phyloP scores from a whole-genome alignment of 2,113 vertebrate species.

The Pangasianodon gigas region DNA sequence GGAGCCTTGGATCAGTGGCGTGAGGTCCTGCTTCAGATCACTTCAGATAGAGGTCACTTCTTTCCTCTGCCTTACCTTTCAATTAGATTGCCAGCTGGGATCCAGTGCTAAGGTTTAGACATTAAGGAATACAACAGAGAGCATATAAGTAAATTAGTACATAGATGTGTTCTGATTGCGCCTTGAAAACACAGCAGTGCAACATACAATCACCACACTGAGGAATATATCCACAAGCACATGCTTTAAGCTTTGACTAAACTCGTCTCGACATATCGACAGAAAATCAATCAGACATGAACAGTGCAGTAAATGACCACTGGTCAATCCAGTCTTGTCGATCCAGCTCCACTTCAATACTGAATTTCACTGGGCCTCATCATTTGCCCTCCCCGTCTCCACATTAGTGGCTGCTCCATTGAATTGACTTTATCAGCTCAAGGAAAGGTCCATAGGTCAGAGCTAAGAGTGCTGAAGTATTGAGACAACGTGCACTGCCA shows the following conservation, averaged over 20 bases:
- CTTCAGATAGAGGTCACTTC: constrained; percentile 38
- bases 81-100: constrained; percentile 44
- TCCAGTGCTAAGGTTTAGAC: neutral
- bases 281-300: constrained; percentile 48
- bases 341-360: neutral
- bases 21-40: constrained; percentile 25
- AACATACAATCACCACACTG: neutral
- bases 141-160: neutral
- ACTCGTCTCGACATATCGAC: constrained; percentile 33
- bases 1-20: constrained; percentile 22
- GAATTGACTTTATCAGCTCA: neutral
- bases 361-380: neutral
- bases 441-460: neutral
- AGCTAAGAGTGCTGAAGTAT: neutral
- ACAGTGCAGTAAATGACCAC: neutral
- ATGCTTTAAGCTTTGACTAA: constrained; percentile 19
- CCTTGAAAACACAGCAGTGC: neutral
- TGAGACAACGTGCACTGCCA: neutral
- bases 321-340: neutral
- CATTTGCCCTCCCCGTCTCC: neutral
- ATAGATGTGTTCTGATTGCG: neutral
- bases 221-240: neutral
- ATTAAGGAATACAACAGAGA: neutral
- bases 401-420: neutral
- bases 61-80: constrained; percentile 37